These are phyloP conservation scores for Podocnemis expansa DNA, from an alignment of 2,113 vertebrate species.

Conservation along the genomic window DNA sequence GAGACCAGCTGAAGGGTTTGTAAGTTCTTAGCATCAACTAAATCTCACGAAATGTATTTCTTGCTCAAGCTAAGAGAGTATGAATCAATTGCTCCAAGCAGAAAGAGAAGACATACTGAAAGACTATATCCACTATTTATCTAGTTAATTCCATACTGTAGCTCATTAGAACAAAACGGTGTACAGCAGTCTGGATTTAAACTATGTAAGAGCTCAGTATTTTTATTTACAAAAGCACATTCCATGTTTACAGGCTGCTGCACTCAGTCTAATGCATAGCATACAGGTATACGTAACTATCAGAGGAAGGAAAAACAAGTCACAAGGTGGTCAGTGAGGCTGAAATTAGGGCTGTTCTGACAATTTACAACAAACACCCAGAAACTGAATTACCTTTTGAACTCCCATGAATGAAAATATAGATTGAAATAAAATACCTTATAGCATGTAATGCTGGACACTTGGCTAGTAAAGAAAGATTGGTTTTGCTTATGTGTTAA, in stretches of 20 bases:
- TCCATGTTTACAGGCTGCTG: background rate
- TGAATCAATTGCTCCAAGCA: conserved; percentile 3
- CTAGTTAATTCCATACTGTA: background rate
- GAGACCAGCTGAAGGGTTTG: background rate
- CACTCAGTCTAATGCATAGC: background rate
- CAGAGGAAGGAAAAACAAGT: background rate
- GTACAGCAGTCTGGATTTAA: background rate
- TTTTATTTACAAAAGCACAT: background rate
- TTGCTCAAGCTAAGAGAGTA: background rate
- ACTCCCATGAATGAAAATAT: conserved; percentile 23
- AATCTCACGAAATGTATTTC: background rate
- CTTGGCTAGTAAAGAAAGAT: background rate
- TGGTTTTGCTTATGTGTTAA: background rate
- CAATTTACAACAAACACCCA: conserved; percentile 5
- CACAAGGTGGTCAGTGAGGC: conserved; percentile 17
- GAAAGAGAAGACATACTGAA: background rate
- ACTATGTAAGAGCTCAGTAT: background rate
- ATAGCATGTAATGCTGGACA: background rate
- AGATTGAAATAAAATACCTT: conserved; percentile 44
- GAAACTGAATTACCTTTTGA: conserved; percentile 54
- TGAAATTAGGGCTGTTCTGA: conserved; percentile 58
- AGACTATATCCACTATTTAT: background rate
- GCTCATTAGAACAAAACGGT: background rate
- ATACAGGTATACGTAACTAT: conserved; percentile 24
- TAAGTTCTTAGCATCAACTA: conserved; percentile 8